Percentiles rank a stretch among this genome's conserved stretches.
phyloP scores from a whole-genome alignment of 2,888 invertebrate species.

The Rhimphoctona megacephalus region DNA sequence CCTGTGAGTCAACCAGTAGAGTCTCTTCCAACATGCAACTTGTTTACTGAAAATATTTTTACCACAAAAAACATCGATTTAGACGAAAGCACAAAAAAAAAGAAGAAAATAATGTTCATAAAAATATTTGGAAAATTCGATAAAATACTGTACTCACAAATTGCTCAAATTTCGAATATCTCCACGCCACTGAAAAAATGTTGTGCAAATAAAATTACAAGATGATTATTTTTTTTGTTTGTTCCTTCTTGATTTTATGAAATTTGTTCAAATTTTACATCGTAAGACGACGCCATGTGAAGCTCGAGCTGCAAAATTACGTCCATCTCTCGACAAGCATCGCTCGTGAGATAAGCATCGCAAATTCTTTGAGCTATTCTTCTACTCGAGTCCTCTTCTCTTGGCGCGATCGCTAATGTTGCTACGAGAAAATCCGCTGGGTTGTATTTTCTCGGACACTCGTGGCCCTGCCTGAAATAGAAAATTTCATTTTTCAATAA shows the following conservation, averaged over 20 bases:
- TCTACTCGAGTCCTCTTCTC: slow-evolving; percentile 90
- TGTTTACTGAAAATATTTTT: slow-evolving; percentile 85
- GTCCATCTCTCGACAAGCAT: slow-evolving; percentile 91
- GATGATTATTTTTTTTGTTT: slow-evolving; percentile 1
- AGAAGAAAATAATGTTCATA: background rate
- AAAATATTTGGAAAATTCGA: background rate
- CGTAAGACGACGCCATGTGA: slow-evolving; percentile 87
- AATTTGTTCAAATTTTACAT: slow-evolving; percentile 81
- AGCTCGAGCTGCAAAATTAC: slow-evolving; percentile 90
- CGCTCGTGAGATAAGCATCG: slow-evolving; percentile 92
- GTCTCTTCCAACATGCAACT: slow-evolving; percentile 90
- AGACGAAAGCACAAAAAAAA: background rate
- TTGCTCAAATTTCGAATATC: slow-evolving; percentile 61
- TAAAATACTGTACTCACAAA: slow-evolving; percentile 71
- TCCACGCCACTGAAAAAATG: slow-evolving; percentile 67
- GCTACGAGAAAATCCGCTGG: slow-evolving; percentile 96
- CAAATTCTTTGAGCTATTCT: slow-evolving; percentile 90
- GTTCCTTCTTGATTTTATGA: slow-evolving; percentile 71
- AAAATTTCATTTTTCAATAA: no score
- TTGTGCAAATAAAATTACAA: background rate
- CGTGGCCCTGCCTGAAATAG: slow-evolving; percentile 88
- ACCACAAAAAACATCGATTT: background rate
- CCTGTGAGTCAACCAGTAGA: slow-evolving; percentile 92
- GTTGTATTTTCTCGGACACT: slow-evolving; percentile 93
- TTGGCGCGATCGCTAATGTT: slow-evolving; percentile 92